Base-by-base conservation (phyloP, 1,140 invertebrate genomes). In the Diuraphis noxia region DNA sequence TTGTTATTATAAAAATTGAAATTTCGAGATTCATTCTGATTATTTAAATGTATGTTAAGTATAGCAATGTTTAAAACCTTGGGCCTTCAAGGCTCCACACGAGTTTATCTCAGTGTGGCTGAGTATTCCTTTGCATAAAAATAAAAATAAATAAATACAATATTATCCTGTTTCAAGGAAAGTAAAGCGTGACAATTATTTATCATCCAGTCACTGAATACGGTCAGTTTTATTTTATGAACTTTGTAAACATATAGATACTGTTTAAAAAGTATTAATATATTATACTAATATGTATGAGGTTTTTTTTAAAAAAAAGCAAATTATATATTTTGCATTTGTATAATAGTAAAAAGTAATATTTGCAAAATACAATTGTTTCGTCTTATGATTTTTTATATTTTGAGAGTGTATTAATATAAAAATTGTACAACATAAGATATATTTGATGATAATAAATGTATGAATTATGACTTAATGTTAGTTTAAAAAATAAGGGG, bases 381-480 rank as follows among this genome's bases (percentile, higher is more conserved):
- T 86, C 13, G 19, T 86, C 38, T 85, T 86, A 19, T 8, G n/a
- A 86, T n/a, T 86, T 86, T 49, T 52, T 52, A 52, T 86, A 86
- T 49, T 86, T 49, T 7, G 46, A 86, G 46, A 86, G 85, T 86
- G 85, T 34, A 86, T 86, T 86, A 86, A 86, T 38, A 86, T 25
- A 49, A 52, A 86, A 34, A 86, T 46, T 49, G 17, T 49, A 34
- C 46, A 49, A 19, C 34, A 86, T 34, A 36, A 86, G n/a, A 86
- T 86, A 25, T 52, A 86, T 23, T 86, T 86, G 25, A 19, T 86
- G 85, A 86, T 86, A 86, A 52, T 52, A 86, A 86, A 86, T 86
- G 34, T 36, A 86, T 86, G 43, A 86, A 30, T 86, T 86, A 86
- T 86, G 85, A 52, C 85, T 86, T 86, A 49, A 38, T 86, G 85